These are phyloP conservation scores for Periphyllus acericola DNA, from an alignment of 2,888 invertebrate genomes.

Conservation along the genomic window DNA sequence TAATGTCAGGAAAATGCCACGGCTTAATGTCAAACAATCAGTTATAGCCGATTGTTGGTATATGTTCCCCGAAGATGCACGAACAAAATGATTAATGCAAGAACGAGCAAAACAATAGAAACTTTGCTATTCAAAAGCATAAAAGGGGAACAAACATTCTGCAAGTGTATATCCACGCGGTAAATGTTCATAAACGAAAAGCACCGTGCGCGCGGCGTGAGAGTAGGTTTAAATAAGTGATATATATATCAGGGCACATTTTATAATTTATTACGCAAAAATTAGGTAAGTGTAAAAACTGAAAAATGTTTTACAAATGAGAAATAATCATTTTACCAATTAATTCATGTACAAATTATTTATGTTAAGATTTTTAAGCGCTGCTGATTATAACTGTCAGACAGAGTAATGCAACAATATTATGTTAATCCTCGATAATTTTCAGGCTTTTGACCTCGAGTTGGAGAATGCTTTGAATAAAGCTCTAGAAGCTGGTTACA, in stretches of 20 bases:
- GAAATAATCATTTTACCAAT: neutral
- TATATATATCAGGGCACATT: neutral
- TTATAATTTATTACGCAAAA: no score
- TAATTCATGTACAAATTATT: neutral
- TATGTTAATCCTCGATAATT: constrained; percentile 59
- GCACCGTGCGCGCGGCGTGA: neutral
- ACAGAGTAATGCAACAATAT: neutral
- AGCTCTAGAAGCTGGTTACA: constrained; percentile 81
- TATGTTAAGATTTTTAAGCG: neutral
- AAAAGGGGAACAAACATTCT: no score
- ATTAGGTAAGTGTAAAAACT: no score
- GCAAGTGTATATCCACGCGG: no score
- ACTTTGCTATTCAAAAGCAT: no score
- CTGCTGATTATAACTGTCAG: neutral
- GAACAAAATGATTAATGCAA: no score
- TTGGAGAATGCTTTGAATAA: constrained; percentile 75
- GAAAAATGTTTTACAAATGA: no score
- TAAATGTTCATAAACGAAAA: neutral
- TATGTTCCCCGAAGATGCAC: no score
- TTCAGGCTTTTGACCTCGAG: constrained; percentile 68
- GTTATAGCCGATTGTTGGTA: no score
- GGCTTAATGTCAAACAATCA: no score
- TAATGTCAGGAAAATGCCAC: no score
- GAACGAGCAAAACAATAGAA: no score
- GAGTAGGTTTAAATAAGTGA: neutral